A percentile compares a stretch with the other conserved stretches of the same genome.
These are phyloP conservation scores for Xestia rhomboidea DNA, from an alignment of 2,888 invertebrate genomes.

Conservation along the genomic window DNA sequence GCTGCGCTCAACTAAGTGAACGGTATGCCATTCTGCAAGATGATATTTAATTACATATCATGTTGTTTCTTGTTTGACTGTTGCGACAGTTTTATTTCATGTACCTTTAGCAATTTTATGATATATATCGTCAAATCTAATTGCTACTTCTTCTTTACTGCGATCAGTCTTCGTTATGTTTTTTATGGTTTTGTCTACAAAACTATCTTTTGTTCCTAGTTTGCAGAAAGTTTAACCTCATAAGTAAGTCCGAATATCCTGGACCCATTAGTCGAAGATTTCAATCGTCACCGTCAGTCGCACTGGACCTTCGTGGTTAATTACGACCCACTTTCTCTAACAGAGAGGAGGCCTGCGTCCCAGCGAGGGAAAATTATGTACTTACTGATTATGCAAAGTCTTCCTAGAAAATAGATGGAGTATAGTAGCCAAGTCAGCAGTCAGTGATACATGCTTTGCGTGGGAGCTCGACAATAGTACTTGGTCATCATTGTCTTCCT, in stretches of 20 bases:
- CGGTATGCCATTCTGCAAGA: constrained; percentile 66
- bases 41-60: constrained; percentile 65
- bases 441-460: constrained; percentile 11
- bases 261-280: not conserved
- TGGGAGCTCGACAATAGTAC: constrained; percentile 31
- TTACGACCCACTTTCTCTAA: not conserved
- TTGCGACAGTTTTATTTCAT: constrained; percentile 29
- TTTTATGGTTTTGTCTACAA: not conserved
- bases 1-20: constrained; percentile 63
- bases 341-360: not conserved
- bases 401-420: not conserved
- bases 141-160: not conserved
- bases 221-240: not conserved
- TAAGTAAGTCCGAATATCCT: not conserved
- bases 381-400: not conserved
- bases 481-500: constrained; percentile 26
- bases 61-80: constrained; percentile 36
- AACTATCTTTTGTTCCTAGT: not conserved
- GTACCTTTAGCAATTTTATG: not conserved
- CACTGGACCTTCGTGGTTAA: too few species aligned
- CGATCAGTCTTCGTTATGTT: not conserved
- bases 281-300: too few species aligned
- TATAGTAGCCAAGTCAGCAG: constrained; percentile 7
- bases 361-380: not conserved
- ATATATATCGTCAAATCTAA: not conserved